phyloP scores from a whole-genome alignment of 2,888 invertebrate species.

The Apodemia zela region DNA sequence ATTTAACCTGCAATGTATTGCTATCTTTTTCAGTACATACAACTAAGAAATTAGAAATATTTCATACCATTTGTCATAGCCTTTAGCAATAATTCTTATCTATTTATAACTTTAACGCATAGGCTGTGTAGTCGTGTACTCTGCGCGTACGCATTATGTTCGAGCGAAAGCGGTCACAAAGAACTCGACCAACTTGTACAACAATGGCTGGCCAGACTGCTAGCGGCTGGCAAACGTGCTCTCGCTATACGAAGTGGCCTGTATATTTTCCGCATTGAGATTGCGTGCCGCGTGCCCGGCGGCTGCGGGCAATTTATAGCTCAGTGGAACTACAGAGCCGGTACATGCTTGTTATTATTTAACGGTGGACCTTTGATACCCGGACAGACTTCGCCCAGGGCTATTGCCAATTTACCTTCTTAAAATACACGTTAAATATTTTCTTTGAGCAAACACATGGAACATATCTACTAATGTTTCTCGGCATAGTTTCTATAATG shows the following conservation, averaged over 20 bases:
- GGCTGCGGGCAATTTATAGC: constrained; percentile 76
- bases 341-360: constrained; percentile 67
- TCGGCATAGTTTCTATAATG: not conserved
- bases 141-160: constrained; percentile 22
- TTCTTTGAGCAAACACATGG: not conserved
- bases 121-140: not conserved
- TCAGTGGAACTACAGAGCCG: constrained; percentile 49
- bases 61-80: not conserved
- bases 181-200: constrained; percentile 35
- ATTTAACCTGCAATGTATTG: no score
- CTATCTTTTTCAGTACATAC: not conserved
- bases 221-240: constrained; percentile 43
- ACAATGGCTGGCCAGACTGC: constrained; percentile 53
- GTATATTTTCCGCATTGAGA: constrained; percentile 75
- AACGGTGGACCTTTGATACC: constrained; percentile 56
- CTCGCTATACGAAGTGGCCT: constrained; percentile 39
- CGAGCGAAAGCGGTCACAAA: constrained; percentile 32
- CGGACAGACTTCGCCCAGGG: constrained; percentile 57
- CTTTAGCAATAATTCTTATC: not conserved
- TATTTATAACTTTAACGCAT: not conserved
- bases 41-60: not conserved
- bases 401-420: constrained; percentile 49
- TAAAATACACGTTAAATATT: constrained; percentile 17
- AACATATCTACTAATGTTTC: not conserved
- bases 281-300: constrained; percentile 76